Conservation (phyloP, 2,113 vertebrate species). For the Delphinapterus leucas region DNA sequence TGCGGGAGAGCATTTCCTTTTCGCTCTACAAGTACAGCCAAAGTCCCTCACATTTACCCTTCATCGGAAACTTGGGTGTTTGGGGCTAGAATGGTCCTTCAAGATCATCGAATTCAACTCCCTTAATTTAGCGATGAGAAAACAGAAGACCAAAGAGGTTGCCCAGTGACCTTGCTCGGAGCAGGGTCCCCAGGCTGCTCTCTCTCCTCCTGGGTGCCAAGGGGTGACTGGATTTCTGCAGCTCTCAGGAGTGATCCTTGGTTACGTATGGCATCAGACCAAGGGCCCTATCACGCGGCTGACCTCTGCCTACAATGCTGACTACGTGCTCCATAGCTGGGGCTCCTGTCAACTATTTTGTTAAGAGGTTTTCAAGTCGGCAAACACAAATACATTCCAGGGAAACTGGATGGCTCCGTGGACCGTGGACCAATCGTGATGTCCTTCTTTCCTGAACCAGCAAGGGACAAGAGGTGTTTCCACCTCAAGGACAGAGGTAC, state of each 20-base stretch:
- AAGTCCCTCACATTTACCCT: neutral
- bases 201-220: neutral
- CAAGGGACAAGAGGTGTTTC: neutral
- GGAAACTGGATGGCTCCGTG: neutral
- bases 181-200: neutral
- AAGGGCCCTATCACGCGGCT: fast-evolving
- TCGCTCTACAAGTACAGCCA: fast-evolving
- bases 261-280: fast-evolving
- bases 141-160: neutral
- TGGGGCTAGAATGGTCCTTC: neutral
- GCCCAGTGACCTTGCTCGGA: neutral
- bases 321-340: fast-evolving
- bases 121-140: neutral
- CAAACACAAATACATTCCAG: neutral
- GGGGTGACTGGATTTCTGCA: neutral
- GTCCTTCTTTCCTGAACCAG: neutral
- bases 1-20: fast-evolving
- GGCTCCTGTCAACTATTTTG: neutral
- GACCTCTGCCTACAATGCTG: neutral
- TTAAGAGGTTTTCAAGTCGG: neutral
- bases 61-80: neutral
- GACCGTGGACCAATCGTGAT: fast-evolving
- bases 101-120: neutral
- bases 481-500: neutral
- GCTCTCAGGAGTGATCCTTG: neutral